Evolutionary conservation across 1,140 invertebrate species (phyloP), one percentile per base, ranked within the genome.

Genomic region (Sycobia sp.): DNA sequence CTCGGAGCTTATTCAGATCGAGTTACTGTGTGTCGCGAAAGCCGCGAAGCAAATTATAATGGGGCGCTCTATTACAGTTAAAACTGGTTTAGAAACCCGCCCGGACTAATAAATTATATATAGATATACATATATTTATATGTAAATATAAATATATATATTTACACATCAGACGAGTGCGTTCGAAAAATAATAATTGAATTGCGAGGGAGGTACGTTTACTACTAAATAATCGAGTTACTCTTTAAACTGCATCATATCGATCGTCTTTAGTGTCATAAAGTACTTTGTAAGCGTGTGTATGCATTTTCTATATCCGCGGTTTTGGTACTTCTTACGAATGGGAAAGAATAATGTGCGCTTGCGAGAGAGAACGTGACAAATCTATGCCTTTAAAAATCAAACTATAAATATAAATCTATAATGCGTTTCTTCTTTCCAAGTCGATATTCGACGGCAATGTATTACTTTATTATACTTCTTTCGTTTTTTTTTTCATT

Each of bases 131-230:
- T 51, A 51, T n/a, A 18, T 49, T 2, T 56, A n/a, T n/a, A n/a
- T n/a, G n/a, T n/a, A n/a, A n/a, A n/a, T n/a, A n/a, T n/a, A n/a
- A n/a, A n/a, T n/a, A n/a, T n/a, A n/a, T n/a, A 18, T 56, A 46
- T 4, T 29, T 43, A 25, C 27, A 27, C 51, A 49, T 46, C 14
- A 38, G 38, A 32, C 23, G 20, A 20, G 41, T 39, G 51, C 53
- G n/a, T 62, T 49, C 16, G 44, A 49, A 55, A 23, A 56, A 56
- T 62, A 56, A 56, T 62, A 56, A 56, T 38, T 49, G 25, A 62
- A 54, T 25, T n/a, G n/a, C n/a, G n/a, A 50, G 49, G 39, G 51
- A 62, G 53, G 51, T 62, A 56, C 20, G 34, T 39, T n/a, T n/a
- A n/a, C n/a, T 50, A 50, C 36, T 56, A 56, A 56, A 62, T 49